phyloP scores from a whole-genome alignment of 1,140 invertebrate species.

The Leptopilina clavipes region DNA sequence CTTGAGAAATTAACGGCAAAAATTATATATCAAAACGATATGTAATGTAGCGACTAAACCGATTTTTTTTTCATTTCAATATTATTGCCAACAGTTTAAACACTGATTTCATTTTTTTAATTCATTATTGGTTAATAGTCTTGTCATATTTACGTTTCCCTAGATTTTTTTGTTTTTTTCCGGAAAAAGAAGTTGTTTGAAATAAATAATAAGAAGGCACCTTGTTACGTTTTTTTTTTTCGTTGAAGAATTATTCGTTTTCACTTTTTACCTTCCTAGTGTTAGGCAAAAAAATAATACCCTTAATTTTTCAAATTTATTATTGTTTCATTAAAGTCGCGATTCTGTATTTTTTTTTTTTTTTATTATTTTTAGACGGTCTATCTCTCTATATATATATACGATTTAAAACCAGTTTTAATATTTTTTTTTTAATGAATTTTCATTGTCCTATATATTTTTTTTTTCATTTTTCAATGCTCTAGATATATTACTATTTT shows the following conservation, averaged over 20 bases:
- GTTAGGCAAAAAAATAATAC: slow-evolving; percentile 28
- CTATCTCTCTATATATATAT: neutral
- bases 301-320: neutral
- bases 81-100: slow-evolving; percentile 15
- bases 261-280: neutral
- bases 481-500: neutral
- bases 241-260: slow-evolving; percentile 24
- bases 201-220: slow-evolving; percentile 24
- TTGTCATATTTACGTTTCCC: slow-evolving; percentile 1
- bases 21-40: slow-evolving; percentile 15
- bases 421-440: neutral
- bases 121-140: slow-evolving; percentile 6
- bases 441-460: no score
- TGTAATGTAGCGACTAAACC: slow-evolving; percentile 31
- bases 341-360: no score
- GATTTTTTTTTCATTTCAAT: slow-evolving; percentile 1
- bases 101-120: neutral
- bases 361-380: no score
- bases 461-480: neutral
- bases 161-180: neutral
- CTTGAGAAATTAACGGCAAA: slow-evolving; percentile 23
- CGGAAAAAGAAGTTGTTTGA: neutral
- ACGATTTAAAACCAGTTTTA: neutral
- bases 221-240: slow-evolving; percentile 27
- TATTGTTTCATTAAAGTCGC: no score